Evolutionary conservation across 2,888 invertebrate species (phyloP).

Genomic region (Cordylochernes scorpioides): DNA sequence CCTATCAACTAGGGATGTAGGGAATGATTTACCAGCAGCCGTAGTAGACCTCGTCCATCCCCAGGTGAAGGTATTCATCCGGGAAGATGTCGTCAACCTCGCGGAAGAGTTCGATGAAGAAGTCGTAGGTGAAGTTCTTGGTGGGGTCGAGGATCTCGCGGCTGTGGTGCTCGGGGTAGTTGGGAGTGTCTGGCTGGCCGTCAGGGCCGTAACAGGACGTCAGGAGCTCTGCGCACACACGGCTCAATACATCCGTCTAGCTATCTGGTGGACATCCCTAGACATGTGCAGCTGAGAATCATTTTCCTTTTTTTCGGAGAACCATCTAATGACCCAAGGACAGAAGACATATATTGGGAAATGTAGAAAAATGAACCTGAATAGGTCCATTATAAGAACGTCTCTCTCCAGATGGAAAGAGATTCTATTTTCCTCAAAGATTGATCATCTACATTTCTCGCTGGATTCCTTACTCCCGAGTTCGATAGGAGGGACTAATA

Average conservation of each 20-base stretch:
- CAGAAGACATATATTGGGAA: neutral
- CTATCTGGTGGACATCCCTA: too few species aligned
- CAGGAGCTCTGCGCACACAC: slow-evolving; percentile 5
- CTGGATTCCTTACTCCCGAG: too few species aligned
- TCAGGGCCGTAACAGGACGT: slow-evolving; percentile 13
- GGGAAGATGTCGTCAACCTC: slow-evolving; percentile 36
- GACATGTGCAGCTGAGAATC: too few species aligned
- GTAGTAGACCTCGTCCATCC: slow-evolving; percentile 68
- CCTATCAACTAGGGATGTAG: too few species aligned
- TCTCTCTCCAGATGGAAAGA: too few species aligned
- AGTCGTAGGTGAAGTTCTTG: slow-evolving; percentile 21
- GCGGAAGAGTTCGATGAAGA: slow-evolving; percentile 22
- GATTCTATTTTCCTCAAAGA: too few species aligned
- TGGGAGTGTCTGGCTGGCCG: slow-evolving; percentile 10
- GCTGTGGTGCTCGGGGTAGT: slow-evolving; percentile 8
- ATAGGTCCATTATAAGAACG: too few species aligned
- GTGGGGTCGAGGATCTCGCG: slow-evolving; percentile 19
- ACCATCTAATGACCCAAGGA: neutral
- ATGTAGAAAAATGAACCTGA: slow-evolving; percentile 1
- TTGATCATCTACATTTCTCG: too few species aligned
- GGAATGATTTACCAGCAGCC: slow-evolving; percentile 54
- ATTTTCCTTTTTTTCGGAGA: too few species aligned
- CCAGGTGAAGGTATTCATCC: slow-evolving; percentile 60
- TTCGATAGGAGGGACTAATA: too few species aligned
- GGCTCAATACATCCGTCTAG: too few species aligned